Evolutionary conservation across 2,113 vertebrate genomes (phyloP), one percentile per base, ranked within the genome.

Genomic region (Microcebus murinus): DNA sequence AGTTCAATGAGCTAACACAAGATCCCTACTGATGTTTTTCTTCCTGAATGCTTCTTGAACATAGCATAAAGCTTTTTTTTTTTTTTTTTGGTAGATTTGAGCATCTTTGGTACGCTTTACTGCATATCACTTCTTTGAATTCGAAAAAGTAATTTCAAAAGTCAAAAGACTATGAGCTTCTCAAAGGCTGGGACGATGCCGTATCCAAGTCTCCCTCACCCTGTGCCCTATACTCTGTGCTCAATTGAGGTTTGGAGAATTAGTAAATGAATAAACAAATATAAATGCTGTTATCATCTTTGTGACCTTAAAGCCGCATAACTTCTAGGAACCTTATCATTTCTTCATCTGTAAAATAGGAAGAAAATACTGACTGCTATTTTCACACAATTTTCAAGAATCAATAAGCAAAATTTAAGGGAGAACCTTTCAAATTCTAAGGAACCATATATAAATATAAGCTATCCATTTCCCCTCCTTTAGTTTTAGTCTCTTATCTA

Each of bases 351-450:
- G 10, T 85, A 92, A 94, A 96, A 91, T 8, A 86, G 39, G 48
- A 90, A 76, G 21, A 77, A 95, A 91, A 95, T 59, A 81, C 13
- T 12, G n/a, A 87, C 15, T 96, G 73, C 79, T 65, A 96, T 61
- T 88, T 42, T 96, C 77, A 94, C 14, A 94, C 36, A n/a, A 55
- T 31, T 59, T 39, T 87, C 67, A 91, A 82, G 57, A 97, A 88
- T 83, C 18, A 82, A 83, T 31, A 92, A 81, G 81, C 57, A 94
- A 96, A 95, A 87, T 90, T n/a, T 70, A 92, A 73, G 31, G 63
- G 36, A 91, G 15, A 90, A 81, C 10, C 80, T 27, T 96, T 65
- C n/a, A 96, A 87, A 95, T 68, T 80, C 57, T 84, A 94, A 97
- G 74, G 68, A 61, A 90, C 7, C 6, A 18, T 42, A 18, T 42